phyloP scores from a whole-genome alignment of 2,113 vertebrate species.

The Oxyura jamaicensis region DNA sequence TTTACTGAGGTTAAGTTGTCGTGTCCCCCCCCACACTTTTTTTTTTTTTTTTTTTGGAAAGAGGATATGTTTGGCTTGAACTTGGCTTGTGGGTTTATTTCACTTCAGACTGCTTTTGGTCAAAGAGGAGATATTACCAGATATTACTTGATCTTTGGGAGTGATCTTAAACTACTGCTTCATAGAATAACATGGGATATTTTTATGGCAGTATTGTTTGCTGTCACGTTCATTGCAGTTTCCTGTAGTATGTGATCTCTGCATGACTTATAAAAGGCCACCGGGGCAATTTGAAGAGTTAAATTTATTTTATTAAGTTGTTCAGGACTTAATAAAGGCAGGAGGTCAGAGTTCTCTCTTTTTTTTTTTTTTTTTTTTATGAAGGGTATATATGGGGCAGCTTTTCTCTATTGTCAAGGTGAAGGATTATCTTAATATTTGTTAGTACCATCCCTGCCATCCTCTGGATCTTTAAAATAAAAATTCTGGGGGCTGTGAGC shows the following conservation, averaged over 20 bases:
- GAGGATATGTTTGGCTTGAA: not conserved
- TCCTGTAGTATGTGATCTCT: not conserved
- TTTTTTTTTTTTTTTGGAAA: not conserved
- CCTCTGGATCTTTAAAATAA: not conserved
- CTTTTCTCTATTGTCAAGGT: not conserved
- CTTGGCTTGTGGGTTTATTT: not conserved
- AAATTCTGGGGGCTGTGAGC: not conserved
- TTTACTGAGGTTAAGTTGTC: not conserved
- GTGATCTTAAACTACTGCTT: constrained; percentile 1
- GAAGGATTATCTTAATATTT: not conserved
- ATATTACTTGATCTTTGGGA: not conserved
- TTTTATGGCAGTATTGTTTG: not conserved
- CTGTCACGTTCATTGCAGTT: not conserved
- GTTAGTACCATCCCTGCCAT: not conserved
- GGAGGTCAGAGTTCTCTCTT: not conserved
- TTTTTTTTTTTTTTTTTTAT: not conserved
- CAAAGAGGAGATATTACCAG: too few species aligned
- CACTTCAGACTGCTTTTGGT: not conserved
- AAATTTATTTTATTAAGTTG: not conserved
- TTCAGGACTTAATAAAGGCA: not conserved
- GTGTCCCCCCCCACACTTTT: not conserved
- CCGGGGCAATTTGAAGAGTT: not conserved
- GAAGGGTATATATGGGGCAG: not conserved
- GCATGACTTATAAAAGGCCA: not conserved
- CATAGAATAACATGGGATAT: accelerated